Conservation (phyloP, 2,797 vertebrate species). For the Lagorchestes hirsutus region DNA sequence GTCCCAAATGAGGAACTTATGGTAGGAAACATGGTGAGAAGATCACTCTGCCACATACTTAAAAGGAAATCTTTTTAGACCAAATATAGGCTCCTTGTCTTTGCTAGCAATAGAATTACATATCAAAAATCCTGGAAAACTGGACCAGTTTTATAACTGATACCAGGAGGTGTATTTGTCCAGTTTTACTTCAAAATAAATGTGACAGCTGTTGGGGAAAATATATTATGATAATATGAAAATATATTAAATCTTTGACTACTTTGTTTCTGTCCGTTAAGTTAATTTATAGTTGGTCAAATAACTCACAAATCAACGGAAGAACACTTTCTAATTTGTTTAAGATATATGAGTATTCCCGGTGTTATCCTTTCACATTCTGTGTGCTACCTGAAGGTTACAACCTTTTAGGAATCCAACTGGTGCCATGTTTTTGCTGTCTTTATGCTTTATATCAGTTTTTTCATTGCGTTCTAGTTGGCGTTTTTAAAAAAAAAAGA, state of each 20-base stretch:
- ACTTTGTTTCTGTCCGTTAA: not conserved
- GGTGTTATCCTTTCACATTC: not conserved
- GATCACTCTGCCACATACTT: not conserved
- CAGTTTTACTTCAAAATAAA: not conserved
- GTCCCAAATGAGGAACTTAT: too few species aligned
- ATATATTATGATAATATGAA: not conserved
- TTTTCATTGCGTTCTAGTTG: not conserved
- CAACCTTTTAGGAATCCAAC: not conserved
- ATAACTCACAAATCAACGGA: not conserved
- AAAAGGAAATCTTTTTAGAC: not conserved
- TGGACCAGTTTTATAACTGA: not conserved
- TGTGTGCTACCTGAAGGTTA: not conserved
- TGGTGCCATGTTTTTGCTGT: not conserved
- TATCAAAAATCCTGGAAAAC: not conserved
- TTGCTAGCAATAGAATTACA: not conserved
- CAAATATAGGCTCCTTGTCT: not conserved
- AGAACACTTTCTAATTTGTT: not conserved
- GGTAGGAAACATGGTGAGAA: not conserved
- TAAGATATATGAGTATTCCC: not conserved
- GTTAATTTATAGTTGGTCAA: not conserved
- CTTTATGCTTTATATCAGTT: not conserved
- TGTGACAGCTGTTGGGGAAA: not conserved
- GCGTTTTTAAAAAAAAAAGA: too few species aligned
- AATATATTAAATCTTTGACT: not conserved
- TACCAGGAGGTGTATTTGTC: not conserved